phyloP scores from a whole-genome alignment of 2,797 vertebrate genomes.

The Danio kyathit region DNA sequence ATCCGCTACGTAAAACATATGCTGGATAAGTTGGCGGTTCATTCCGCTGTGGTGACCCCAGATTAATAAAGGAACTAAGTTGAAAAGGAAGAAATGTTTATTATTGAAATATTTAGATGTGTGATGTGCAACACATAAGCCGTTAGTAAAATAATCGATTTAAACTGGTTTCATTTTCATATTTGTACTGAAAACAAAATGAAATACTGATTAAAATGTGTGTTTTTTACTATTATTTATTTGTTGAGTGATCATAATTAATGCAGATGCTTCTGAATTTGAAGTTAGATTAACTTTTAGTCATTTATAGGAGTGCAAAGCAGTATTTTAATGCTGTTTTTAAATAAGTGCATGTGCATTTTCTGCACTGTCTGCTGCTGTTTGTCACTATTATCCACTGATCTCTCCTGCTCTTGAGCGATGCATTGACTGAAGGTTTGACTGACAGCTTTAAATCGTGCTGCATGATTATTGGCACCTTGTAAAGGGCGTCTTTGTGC shows the following conservation, averaged over 20 bases:
- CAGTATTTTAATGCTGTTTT: not conserved
- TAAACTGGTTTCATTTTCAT: too few relatives aligned
- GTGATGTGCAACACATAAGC: too few relatives aligned
- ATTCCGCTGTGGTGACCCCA: too few relatives aligned
- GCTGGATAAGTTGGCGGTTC: too few relatives aligned
- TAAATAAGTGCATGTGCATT: not conserved
- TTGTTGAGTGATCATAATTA: too few relatives aligned
- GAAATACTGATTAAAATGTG: not conserved
- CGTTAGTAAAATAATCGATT: too few relatives aligned
- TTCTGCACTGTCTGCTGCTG: not conserved
- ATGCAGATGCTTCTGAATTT: not conserved
- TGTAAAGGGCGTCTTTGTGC: slow-evolving; percentile 34
- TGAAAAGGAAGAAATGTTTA: too few relatives aligned
- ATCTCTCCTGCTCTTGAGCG: not conserved
- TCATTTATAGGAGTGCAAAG: not conserved
- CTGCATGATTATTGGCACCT: not conserved
- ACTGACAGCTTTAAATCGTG: slow-evolving; percentile 23
- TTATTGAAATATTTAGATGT: too few relatives aligned
- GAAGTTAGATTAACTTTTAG: too few relatives aligned
- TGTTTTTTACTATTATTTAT: too few relatives aligned
- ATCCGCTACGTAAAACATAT: too few relatives aligned
- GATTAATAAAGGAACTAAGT: too few relatives aligned
- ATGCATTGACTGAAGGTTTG: not conserved
- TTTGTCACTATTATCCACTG: not conserved
- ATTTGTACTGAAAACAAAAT: not conserved